These are phyloP conservation scores for Phenganax marumi DNA, from an alignment of 92 coral and sea anemone species.

Conservation along the genomic window DNA sequence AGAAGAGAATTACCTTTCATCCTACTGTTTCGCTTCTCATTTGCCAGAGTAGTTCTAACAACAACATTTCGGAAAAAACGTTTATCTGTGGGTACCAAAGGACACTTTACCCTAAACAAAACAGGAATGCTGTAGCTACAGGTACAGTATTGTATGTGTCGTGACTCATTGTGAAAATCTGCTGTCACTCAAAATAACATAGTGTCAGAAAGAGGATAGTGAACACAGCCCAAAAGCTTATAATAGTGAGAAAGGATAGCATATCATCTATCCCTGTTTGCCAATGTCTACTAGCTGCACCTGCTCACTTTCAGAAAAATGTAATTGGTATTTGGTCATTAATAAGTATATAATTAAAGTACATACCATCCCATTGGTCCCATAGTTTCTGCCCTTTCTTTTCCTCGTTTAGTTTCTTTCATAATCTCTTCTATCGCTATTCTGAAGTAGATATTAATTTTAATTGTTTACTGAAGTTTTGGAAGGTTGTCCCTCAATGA, in stretches of 20 bases:
- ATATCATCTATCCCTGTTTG: no score
- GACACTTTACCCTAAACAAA: constrained; percentile 74
- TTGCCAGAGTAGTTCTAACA: constrained; percentile 57
- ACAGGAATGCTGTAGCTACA: no score
- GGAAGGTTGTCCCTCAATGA: background rate
- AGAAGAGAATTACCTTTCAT: background rate
- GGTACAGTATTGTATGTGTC: background rate
- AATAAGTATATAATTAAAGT: background rate
- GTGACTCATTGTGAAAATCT: background rate
- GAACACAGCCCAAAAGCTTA: no score
- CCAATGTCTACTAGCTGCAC: no score
- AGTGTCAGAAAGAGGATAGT: no score
- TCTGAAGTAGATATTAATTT: constrained; percentile 36
- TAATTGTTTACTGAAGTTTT: background rate
- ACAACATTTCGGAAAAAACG: constrained; percentile 77
- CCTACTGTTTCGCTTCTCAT: constrained; percentile 1
- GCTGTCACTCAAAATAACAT: no score
- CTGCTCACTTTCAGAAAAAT: no score
- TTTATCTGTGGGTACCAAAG: constrained; percentile 81
- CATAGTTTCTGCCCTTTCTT: constrained; percentile 85
- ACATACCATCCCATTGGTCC: constrained; percentile 51
- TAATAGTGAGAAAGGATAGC: no score
- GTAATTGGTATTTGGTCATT: no score
- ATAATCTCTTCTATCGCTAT: constrained; percentile 85
- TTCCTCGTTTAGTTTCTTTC: constrained; percentile 81